Base-by-base conservation (phyloP, 1,140 invertebrate species). In the Orussus abietinus region DNA sequence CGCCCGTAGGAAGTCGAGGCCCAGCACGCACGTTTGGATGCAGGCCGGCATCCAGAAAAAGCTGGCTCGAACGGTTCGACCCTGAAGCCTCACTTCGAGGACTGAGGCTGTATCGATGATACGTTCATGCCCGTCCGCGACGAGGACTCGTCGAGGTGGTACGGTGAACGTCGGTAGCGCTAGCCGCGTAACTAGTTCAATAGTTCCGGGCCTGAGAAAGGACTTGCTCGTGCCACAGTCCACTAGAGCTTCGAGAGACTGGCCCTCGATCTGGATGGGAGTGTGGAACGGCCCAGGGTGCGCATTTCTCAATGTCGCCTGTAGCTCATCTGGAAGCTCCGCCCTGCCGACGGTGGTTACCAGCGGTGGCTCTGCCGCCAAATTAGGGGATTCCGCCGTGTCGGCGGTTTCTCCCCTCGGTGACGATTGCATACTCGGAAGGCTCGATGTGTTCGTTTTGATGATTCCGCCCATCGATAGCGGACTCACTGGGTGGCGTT, bases 221-320 rank as follows among this genome's bases (percentile, higher is more conserved):
- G 21, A 37, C 13, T 20, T 28, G 6, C 19, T 26, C 7, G 42
- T 18, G 3, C 42, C 34, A 17, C 33, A 44, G 21, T 44, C 42
- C 3, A 44, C 17, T 3, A 44, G 15, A 9, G 34, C 34, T 10
- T 36, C n/a, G 14, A 37, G n/a, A 5, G 26, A 19, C 7, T 29
- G 13, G 5, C 17, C 42, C 2, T 7, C 2, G 2, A 44, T 20
- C 2, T 7, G 1, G 10, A 31, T 10, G 3, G 33, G 31, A 1
- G 38, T 4, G 13, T 19, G 25, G 20, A 44, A 44, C 14, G 42
- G 25, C 9, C 19, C 20, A 3, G 21, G n/a, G n/a, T n/a, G n/a
- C n/a, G n/a, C n/a, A n/a, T n/a, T n/a, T n/a, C n/a, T n/a, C n/a
- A n/a, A n/a, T n/a, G n/a, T n/a, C n/a, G n/a, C n/a, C n/a, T n/a